phyloP scores from a whole-genome alignment of 1,140 invertebrate genomes.

The Pseudomyrmex pallidus region DNA sequence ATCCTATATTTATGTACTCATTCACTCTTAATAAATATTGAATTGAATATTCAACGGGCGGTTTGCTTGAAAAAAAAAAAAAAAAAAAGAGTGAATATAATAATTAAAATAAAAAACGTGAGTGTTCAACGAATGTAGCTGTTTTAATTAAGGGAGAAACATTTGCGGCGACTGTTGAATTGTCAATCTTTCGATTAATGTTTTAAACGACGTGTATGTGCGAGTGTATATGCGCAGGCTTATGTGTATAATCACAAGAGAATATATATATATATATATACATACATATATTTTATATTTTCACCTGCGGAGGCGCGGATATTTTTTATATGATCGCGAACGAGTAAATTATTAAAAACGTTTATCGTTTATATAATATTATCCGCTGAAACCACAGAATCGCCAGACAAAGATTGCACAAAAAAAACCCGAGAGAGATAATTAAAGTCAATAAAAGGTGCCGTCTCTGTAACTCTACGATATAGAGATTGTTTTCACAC shows the following conservation, averaged over 20 bases:
- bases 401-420: conserved; percentile 23
- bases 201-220: conserved; percentile 50
- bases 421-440: conserved; percentile 22
- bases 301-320: conserved; percentile 58
- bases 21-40: not conserved
- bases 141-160: conserved; percentile 59
- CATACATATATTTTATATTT: conserved; percentile 69
- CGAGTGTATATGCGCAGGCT: conserved; percentile 56
- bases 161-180: conserved; percentile 62
- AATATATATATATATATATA: no score
- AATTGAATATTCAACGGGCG: not conserved
- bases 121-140: conserved; percentile 59
- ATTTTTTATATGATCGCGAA: conserved; percentile 71
- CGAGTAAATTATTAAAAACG: conserved; percentile 22
- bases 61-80: not conserved
- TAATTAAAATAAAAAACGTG: conserved; percentile 33
- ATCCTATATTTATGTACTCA: not conserved
- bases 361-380: conserved; percentile 28
- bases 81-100: conserved; percentile 11
- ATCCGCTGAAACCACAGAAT: not conserved
- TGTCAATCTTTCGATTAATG: conserved; percentile 69
- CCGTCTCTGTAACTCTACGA: conserved; percentile 51
- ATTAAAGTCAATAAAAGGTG: conserved; percentile 56
- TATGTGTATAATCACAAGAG: conserved; percentile 63
- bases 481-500: conserved; percentile 28